phyloP scores from a whole-genome alignment of 2,888 invertebrate genomes.

The Dorcus hopei region DNA sequence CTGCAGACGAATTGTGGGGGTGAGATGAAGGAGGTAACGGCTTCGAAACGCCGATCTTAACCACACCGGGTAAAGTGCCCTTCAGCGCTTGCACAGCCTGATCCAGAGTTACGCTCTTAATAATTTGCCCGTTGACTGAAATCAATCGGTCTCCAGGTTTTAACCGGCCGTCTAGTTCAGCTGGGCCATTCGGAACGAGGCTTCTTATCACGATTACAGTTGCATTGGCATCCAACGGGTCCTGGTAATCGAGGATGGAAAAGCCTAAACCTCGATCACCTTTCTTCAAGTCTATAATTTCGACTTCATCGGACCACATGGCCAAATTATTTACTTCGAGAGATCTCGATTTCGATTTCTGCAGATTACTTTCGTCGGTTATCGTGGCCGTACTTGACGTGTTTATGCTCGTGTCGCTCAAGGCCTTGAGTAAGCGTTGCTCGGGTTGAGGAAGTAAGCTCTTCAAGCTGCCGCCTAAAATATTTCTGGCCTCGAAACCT shows the following conservation, averaged over 20 bases:
- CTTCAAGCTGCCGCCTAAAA: slow-evolving; percentile 82
- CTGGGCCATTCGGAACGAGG: slow-evolving; percentile 96
- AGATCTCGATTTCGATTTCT: slow-evolving; percentile 79
- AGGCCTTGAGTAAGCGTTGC: slow-evolving; percentile 76
- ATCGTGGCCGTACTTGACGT: slow-evolving; percentile 82
- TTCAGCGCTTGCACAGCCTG: slow-evolving; percentile 95
- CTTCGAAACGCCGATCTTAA: slow-evolving; percentile 87
- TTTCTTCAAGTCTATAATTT: slow-evolving; percentile 87
- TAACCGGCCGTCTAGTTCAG: slow-evolving; percentile 89
- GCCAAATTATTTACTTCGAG: slow-evolving; percentile 94
- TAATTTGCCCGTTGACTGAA: slow-evolving; percentile 85
- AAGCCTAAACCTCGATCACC: slow-evolving; percentile 96
- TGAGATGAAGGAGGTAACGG: slow-evolving; percentile 59
- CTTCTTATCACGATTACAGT: slow-evolving; percentile 87
- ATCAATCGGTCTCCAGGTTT: slow-evolving; percentile 90
- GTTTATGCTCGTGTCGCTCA: slow-evolving; percentile 90
- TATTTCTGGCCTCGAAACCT: slow-evolving; percentile 77
- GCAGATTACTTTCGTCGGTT: slow-evolving; percentile 60
- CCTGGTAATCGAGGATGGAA: slow-evolving; percentile 96
- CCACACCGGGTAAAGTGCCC: slow-evolving; percentile 85
- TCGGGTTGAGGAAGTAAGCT: slow-evolving; percentile 61
- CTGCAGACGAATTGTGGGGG: background rate
- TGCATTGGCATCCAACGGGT: slow-evolving; percentile 91
- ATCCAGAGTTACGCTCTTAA: slow-evolving; percentile 90
- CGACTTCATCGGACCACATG: slow-evolving; percentile 94